Base-by-base conservation (phyloP, 1,140 invertebrate genomes). In the Trichoplusia ni region DNA sequence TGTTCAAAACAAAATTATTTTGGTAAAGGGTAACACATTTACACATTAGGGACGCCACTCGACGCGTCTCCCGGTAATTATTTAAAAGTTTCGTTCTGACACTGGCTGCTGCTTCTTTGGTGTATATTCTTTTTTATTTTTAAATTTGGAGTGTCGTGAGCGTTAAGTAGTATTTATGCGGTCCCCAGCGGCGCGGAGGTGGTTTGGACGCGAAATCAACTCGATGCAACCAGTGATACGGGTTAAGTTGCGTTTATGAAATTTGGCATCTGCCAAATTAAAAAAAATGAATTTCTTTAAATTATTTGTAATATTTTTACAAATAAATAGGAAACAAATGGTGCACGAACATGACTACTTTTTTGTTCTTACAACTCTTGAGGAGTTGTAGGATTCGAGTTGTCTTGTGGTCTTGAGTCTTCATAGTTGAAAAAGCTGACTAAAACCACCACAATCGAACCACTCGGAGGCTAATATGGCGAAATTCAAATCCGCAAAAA, bases 111-210 rank as follows among this genome's bases (percentile, higher is more conserved):
- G 61, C 47, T 74, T 71, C 68, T 64, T 74, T 67, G 62, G 21
- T 44, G 18, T n/a, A 31, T 69, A 72, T 75, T 69, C 64, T 29
- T 72, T 77, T 80, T 69, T 78, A 67, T 75, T 76, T 86, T 82
- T 75, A 76, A 81, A 82, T 86, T 87, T 80, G 69, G 76, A 76
- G 71, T 82, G 79, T 85, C 80, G 73, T 72, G 79, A 76, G 66
- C 72, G 76, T 81, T 90, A 90, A 90, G 87, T 81, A 90, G 84
- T 90, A 90, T 90, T 90, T 88, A 90, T 90, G 87, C 75, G 87
- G 73, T 84, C 69, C 77, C 85, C 84, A 86, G 71, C 84, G 64
- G 85, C 64, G 84, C 73, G 75, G 64, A 84, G 78, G 79, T 68
- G 75, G 77, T 82, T 77, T 76, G 67, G 70, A 53, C 68, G 69